These are phyloP conservation scores for Drosophila testacea DNA, from an alignment of 2,888 invertebrate species.

Conservation along the genomic window DNA sequence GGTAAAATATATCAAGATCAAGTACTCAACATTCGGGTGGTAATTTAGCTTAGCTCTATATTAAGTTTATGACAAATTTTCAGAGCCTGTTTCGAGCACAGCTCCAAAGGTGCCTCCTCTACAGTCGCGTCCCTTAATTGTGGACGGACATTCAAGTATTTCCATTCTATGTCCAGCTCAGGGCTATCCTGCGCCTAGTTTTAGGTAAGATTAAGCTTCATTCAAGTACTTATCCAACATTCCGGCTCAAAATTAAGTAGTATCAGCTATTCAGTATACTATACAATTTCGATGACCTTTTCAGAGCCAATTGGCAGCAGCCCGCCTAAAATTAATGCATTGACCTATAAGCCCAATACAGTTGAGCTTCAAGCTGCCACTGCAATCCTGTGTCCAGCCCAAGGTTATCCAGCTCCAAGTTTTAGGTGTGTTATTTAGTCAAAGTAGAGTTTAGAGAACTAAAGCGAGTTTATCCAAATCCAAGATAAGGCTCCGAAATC, in stretches of 20 bases:
- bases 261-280: neutral
- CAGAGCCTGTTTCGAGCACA: slow-evolving; percentile 87
- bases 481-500: slow-evolving; percentile 34
- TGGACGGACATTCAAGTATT: slow-evolving; percentile 86
- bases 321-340: slow-evolving; percentile 86
- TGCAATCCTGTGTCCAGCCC: slow-evolving; percentile 90
- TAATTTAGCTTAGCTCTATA: neutral
- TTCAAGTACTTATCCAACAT: slow-evolving; percentile 27
- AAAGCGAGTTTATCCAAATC: neutral
- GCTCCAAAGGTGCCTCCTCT: slow-evolving; percentile 86
- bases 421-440: slow-evolving; percentile 86
- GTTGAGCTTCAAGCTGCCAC: slow-evolving; percentile 86
- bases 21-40: slow-evolving; percentile 47
- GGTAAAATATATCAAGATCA: slow-evolving; percentile 76
- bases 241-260: neutral
- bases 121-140: slow-evolving; percentile 84
- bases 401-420: slow-evolving; percentile 90
- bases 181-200: slow-evolving; percentile 90
- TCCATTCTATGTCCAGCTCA: slow-evolving; percentile 91
- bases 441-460: neutral
- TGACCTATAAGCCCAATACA: slow-evolving; percentile 84
- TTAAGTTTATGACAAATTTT: slow-evolving; percentile 19
- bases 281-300: slow-evolving; percentile 24
- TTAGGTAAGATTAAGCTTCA: slow-evolving; percentile 86
- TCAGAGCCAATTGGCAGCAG: slow-evolving; percentile 87